Percentiles rank a stretch among this genome's conserved stretches.
Evolutionary conservation across 2,797 vertebrate genomes (phyloP).

Genomic region (Falco cherrug): DNA sequence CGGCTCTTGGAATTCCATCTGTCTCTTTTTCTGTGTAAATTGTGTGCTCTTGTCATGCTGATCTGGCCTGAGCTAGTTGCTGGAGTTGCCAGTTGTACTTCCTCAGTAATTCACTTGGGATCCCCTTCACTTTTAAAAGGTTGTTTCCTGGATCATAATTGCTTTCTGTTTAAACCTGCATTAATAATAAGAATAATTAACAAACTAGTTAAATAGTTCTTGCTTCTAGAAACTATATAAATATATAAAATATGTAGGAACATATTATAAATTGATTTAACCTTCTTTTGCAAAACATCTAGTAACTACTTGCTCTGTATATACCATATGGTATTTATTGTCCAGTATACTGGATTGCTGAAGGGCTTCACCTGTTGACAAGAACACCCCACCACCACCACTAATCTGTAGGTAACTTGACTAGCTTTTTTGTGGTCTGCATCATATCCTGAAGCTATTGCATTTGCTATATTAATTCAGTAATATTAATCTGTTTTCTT

Average conservation of each 20-base stretch:
- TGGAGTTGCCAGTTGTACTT: background rate
- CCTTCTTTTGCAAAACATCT: background rate
- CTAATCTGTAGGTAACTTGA: background rate
- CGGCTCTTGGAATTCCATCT: background rate
- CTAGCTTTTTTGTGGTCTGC: background rate
- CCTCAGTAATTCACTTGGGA: background rate
- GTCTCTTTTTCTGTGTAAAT: background rate
- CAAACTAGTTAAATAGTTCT: background rate
- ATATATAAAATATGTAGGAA: background rate
- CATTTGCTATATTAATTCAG: background rate
- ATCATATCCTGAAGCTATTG: background rate
- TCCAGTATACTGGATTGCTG: background rate
- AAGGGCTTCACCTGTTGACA: background rate
- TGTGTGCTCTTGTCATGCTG: background rate
- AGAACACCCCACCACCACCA: fast-evolving
- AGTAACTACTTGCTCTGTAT: background rate
- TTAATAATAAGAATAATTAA: background rate
- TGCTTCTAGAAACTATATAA: background rate
- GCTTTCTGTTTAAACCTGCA: background rate
- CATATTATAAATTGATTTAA: background rate
- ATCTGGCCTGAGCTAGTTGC: background rate
- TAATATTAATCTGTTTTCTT: background rate
- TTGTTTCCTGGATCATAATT: background rate
- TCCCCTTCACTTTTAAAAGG: background rate
- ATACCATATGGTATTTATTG: background rate